A percentile compares a stretch with the other conserved stretches of the same genome.
These are phyloP conservation scores for Enteromius argenteus DNA, from an alignment of 2,797 vertebrate genomes.

Conservation along the genomic window DNA sequence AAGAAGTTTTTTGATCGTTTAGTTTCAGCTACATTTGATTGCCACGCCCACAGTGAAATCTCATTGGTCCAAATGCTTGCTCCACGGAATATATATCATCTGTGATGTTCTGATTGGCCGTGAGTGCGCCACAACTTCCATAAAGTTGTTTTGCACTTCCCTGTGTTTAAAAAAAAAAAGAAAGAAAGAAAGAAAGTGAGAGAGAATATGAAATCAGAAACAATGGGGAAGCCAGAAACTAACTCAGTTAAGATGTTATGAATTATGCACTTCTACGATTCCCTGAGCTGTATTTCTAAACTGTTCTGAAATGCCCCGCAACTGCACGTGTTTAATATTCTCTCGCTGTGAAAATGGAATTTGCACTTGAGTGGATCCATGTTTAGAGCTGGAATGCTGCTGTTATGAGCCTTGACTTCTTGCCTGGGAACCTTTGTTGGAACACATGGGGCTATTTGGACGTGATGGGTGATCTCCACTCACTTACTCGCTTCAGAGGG, in stretches of 20 bases:
- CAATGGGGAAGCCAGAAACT: neutral
- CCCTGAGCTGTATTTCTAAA: slow-evolving; percentile 17
- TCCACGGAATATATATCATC: neutral
- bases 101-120: neutral
- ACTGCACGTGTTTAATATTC: slow-evolving; percentile 42
- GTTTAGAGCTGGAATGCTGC: slow-evolving; percentile 36
- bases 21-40: neutral
- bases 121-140: neutral
- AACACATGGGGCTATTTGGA: slow-evolving; percentile 39
- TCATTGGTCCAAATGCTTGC: neutral
- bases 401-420: slow-evolving; percentile 50
- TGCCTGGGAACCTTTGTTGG: slow-evolving; percentile 43
- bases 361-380: slow-evolving; percentile 35
- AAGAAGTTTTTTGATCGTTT: neutral
- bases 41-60: neutral
- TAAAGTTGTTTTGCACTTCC: neutral
- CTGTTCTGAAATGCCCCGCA: neutral
- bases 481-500: slow-evolving; percentile 40
- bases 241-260: slow-evolving; percentile 13
- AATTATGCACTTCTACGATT: slow-evolving; percentile 27
- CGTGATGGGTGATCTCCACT: slow-evolving; percentile 40
- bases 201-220: slow-evolving; percentile 15
- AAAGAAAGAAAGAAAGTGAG: neutral
- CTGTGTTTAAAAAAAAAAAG: neutral
- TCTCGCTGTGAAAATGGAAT: slow-evolving; percentile 40